Evolutionary conservation across 1,140 invertebrate species (phyloP).

Genomic region (Drosophila busckii): DNA sequence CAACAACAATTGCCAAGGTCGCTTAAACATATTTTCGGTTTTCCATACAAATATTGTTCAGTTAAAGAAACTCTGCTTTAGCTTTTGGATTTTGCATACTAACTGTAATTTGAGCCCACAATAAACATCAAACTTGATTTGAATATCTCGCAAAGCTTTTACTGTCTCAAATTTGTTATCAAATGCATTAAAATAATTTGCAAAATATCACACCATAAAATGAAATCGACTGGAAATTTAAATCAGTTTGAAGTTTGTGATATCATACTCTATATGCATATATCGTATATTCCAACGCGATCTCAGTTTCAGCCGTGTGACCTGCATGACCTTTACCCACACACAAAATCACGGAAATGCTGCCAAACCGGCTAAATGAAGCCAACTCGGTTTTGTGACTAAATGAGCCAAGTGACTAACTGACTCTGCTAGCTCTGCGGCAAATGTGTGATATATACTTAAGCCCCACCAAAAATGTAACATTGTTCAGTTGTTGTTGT

Average conservation of each 20-base stretch:
- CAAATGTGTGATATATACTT: no score
- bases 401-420: constrained; percentile 17
- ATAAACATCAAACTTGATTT: no score
- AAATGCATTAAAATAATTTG: no score
- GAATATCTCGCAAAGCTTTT: no score
- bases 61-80: no score
- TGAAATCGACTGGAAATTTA: not conserved
- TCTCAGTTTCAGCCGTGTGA: constrained; percentile 5
- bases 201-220: no score
- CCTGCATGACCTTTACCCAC: constrained; percentile 33
- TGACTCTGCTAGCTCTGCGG: constrained; percentile 26
- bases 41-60: no score
- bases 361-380: constrained; percentile 68
- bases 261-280: constrained; percentile 8
- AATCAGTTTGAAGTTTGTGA: constrained; percentile 11
- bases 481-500: constrained; percentile 23
- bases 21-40: no score
- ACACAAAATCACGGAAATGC: constrained; percentile 52
- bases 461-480: constrained; percentile 46
- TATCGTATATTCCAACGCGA: not conserved
- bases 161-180: no score
- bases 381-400: constrained; percentile 5
- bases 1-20: no score
- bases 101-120: no score
- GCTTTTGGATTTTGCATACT: no score